Base-by-base conservation (phyloP, 2,888 invertebrate species). In the Netelia melanura region DNA sequence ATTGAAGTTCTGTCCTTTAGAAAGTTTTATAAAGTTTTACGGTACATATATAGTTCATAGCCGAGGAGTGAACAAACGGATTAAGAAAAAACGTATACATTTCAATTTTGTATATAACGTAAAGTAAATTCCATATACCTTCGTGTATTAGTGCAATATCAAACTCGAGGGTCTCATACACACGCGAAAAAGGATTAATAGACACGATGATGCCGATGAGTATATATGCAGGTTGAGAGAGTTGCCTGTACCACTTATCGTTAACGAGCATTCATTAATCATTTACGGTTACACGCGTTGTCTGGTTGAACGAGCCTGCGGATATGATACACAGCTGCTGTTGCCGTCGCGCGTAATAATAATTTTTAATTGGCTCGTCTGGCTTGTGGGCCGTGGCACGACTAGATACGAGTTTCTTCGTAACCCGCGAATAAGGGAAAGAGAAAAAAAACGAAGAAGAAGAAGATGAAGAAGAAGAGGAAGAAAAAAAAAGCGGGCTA, bases 191-290 rank as follows among this genome's bases (percentile, higher is more conserved):
- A 10, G 21, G 56, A 52, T 72, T 30, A 78, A 65, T 56, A 38
- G 56, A 54, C 30, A 67, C 67, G 58, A 65, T 48, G 56, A 80
- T 80, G 48, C 44, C 48, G 14, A 58, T 80, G 61, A 78, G 38
- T 74, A 61, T 52, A 56, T 74, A 61, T 52, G 43, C 30, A 62
- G 11, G 48, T 74, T 68, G 67, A 74, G 48, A 48, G 62, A 70
- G 68, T 75, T 70, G 70, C 48, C 62, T 56, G n/a, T 11, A 74
- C 78, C 78, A 78, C 83, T 83, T 83, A 62, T 78, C 67, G 78
- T 78, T 83, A 83, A 83, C 83, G 83, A 83, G 78, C 52, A 67
- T 74, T 67, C 74, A 74, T 83, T 78, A 74, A 79, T 83, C 54
- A 78, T 83, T 78, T 54, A 78, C 74, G 62, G 17, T 44, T 43